Base-by-base conservation (phyloP, 37 sponge, comb jelly and placozoan genomes). In the Axinella damicornis region DNA sequence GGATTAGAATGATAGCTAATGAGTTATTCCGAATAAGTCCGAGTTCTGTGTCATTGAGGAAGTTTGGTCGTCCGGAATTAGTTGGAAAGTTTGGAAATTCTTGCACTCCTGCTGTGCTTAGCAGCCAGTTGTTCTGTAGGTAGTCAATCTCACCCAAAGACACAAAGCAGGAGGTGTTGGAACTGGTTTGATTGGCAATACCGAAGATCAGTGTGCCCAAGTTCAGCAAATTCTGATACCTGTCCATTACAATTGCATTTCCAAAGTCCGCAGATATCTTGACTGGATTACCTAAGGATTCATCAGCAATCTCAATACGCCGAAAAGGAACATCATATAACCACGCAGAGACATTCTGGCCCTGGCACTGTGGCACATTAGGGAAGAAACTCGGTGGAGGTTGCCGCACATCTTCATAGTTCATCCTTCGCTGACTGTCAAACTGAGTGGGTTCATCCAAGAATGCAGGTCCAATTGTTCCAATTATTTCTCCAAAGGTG, bases 241-340 rank as follows among this genome's bases (percentile, higher is more conserved):
- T 6, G 54, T 69, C 63, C 20, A 69, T 57, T 53, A 70, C 41
- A 22, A 85, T 20, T 21, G 86, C 30, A 77, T 85, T 85, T n/a
- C 86, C 46, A 21, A 85, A 57, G 37, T 85, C 86, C 19, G 78
- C 71, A 21, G 60, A 24, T 1, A 77, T 16, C 57, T 56, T 56
- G 11, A 46, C 46, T 46, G 46, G 46, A 46, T 46, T 46, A 46
- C 46, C 46, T 9, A 46, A 9, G 9, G 46, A 12, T 46, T 46
- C 46, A 46, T 46, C 46, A 46, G 9, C 46, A 46, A 46, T 46
- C 9, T 46, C 30, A 41, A 52, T 41, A 67, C 80, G 21, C 65
- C 65, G 80, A 53, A 79, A 65, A 79, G 65, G 46, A 21, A 64
- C 6, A 61, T 9, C 2, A 18, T 31, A 9, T 33, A 36, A 5